Evolutionary conservation across 1,140 invertebrate species (phyloP), one percentile per base, ranked within the genome.

Genomic region (Bombus difficillimus): DNA sequence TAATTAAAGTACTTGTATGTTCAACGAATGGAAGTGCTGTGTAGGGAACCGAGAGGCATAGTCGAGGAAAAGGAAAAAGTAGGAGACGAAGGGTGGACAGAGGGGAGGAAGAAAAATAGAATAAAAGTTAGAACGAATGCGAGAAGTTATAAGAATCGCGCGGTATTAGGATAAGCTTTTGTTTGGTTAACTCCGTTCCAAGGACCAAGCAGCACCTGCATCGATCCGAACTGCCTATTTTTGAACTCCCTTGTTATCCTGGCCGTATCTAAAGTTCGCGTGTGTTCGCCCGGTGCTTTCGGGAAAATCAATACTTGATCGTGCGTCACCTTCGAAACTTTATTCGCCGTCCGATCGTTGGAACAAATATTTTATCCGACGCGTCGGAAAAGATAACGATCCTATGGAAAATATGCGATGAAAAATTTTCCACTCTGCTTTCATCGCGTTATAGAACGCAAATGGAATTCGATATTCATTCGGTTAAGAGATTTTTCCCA

Each of bases 151-250:
- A 69, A 80, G 64, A 80, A 47, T 5, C 25, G 64, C 34, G 64
- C 32, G 43, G 12, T 66, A 64, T 85, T 59, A 57, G 62, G 79
- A 79, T 68, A 80, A 75, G 81, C 59, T 66, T 89, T 81, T 57
- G 76, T 81, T 78, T 62, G 53, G 39, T 74, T 81, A 57, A 77
- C 34, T 81, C n/a, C 72, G 59, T 85, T 86, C 71, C 76, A 79
- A 88, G 86, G 81, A 88, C 81, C 73, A 83, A 83, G 37, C 59
- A 22, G 72, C 47, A 76, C 71, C 43, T 81, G 76, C 64, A 91
- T 91, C 84, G 89, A 91, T 88, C 81, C 57, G 34, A 75, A 75
- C 43, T 62, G 87, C 64, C 89, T 90, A 91, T 91, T 91, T 91
- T 86, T 91, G 87, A 88, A 84, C 68, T 81, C 73, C 79, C 81